Conservation (phyloP, 2,797 vertebrate genomes). For the Gallinago nigripennis region DNA sequence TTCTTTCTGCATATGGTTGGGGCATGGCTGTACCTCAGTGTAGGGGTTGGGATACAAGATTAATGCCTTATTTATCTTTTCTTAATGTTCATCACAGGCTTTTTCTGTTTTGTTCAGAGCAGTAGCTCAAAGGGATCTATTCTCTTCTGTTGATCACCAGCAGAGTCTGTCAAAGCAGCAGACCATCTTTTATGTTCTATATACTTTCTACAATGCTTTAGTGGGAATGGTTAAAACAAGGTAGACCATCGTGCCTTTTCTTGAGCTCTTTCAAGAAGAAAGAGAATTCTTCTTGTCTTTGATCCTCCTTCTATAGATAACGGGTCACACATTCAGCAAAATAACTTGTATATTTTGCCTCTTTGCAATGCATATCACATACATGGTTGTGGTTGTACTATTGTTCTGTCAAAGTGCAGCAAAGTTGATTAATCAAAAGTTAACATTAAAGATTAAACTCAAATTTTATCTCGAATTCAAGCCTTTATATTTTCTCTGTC, state of each 20-base stretch:
- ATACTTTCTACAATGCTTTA: background rate
- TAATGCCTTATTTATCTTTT: background rate
- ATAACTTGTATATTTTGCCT: background rate
- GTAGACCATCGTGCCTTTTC: background rate
- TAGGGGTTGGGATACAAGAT: background rate
- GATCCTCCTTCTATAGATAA: background rate
- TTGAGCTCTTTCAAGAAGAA: background rate
- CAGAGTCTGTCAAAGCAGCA: background rate
- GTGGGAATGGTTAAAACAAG: background rate
- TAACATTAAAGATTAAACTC: conserved; percentile 18
- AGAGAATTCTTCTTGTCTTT: background rate
- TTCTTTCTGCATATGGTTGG: background rate
- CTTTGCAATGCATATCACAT: background rate
- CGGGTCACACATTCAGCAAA: background rate
- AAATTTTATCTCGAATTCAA: conserved; percentile 11
- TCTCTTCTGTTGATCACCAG: background rate
- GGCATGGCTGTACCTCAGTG: background rate
- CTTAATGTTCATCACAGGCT: background rate
- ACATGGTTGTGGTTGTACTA: background rate
- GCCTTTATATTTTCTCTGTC: conserved; percentile 13
- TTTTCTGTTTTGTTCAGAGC: background rate
- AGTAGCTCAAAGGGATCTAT: background rate
- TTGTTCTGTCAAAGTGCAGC: background rate
- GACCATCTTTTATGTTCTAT: background rate
- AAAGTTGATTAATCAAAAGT: conserved; percentile 49